Evolutionary conservation across 2,888 invertebrate species (phyloP).

Genomic region (Plebejus melissa): DNA sequence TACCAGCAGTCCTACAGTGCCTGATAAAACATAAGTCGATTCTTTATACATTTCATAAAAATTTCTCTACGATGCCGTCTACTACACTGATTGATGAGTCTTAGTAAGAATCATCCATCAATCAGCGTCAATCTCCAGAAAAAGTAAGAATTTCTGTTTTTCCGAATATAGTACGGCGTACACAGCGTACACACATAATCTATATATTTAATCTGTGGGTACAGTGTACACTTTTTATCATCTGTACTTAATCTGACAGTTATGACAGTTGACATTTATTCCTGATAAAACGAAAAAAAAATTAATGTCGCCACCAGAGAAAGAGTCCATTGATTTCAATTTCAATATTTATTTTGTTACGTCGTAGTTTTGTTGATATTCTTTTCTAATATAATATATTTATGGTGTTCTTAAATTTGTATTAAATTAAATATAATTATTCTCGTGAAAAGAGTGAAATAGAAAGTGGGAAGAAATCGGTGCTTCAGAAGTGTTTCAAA

Average conservation of each 20-base stretch:
- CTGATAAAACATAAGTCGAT: too few species aligned
- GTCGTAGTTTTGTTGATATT: conserved; percentile 26
- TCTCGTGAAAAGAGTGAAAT: not conserved
- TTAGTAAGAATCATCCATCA: too few species aligned
- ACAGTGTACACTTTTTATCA: not conserved
- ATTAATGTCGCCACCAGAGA: conserved; percentile 48
- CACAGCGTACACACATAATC: too few species aligned
- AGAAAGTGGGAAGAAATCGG: not conserved
- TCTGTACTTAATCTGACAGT: not conserved
- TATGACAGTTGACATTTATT: conserved; percentile 31
- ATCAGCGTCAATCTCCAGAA: too few species aligned
- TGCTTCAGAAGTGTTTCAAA: conserved; percentile 16
- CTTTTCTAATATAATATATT: conserved; percentile 43
- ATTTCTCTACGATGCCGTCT: too few species aligned
- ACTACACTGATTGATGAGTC: too few species aligned
- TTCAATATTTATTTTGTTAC: conserved; percentile 46
- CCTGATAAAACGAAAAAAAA: conserved; percentile 35
- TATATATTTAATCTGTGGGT: too few species aligned
- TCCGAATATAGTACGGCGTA: too few species aligned
- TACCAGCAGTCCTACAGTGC: too few species aligned
- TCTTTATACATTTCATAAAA: too few species aligned
- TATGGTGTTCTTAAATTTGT: not conserved
- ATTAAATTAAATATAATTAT: not conserved
- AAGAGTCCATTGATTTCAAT: conserved; percentile 55
- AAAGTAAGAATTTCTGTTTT: too few species aligned